phyloP scores from a whole-genome alignment of 2,113 vertebrate genomes.

The Rhinolophus sinicus region DNA sequence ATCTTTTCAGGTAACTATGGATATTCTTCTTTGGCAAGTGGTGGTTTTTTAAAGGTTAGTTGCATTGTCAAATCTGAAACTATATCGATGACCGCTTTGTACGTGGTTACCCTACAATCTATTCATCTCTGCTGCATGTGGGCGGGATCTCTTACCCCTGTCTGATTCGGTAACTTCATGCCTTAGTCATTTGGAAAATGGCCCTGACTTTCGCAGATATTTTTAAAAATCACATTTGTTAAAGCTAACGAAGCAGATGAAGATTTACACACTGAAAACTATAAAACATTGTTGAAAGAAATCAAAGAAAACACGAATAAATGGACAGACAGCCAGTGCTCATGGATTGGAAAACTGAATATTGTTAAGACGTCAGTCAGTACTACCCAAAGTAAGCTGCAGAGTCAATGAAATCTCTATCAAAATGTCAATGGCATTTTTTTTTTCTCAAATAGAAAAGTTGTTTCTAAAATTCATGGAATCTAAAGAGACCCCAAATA shows the following conservation, averaged over 20 bases:
- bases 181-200: not conserved
- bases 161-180: not conserved
- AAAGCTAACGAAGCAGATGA: not conserved
- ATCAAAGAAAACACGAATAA: not conserved
- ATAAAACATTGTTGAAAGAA: not conserved
- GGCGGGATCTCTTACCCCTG: not conserved
- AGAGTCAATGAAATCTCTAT: too few species aligned
- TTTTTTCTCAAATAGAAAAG: not conserved
- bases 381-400: not conserved
- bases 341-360: not conserved
- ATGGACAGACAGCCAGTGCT: not conserved
- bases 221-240: not conserved
- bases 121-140: not conserved
- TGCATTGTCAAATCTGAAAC: not conserved
- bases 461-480: not conserved
- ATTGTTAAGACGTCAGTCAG: not conserved
- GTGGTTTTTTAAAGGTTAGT: not conserved
- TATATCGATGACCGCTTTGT: accelerated
- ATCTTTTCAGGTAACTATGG: not conserved
- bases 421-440: not conserved
- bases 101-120: not conserved
- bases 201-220: not conserved
- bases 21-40: not conserved
- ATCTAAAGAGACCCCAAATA: not conserved
- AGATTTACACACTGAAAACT: not conserved